phyloP scores from a whole-genome alignment of 2,113 vertebrate species.

The Cephalopterus ornatus region DNA sequence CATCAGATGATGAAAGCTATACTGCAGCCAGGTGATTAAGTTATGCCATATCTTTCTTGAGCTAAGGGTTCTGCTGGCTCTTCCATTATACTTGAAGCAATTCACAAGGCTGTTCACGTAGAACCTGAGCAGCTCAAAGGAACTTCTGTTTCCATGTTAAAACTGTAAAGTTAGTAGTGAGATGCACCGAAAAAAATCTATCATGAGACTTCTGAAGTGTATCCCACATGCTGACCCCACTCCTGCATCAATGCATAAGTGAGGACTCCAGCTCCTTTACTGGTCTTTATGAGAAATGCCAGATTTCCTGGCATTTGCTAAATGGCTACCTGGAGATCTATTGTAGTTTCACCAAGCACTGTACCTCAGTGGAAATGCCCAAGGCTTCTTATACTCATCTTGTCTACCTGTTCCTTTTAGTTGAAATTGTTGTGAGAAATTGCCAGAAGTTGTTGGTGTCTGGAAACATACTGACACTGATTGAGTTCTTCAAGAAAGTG shows the following conservation, averaged over 20 bases:
- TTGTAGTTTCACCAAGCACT: not conserved
- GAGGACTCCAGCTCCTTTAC: not conserved
- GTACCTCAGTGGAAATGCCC: not conserved
- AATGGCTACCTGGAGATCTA: not conserved
- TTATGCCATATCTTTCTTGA: not conserved
- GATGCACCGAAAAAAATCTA: not conserved
- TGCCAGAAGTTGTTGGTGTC: not conserved
- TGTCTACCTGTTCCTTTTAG: not conserved
- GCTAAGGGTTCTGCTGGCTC: not conserved
- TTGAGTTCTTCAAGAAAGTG: not conserved
- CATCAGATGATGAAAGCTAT: not conserved
- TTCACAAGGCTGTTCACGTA: not conserved
- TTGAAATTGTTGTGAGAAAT: not conserved
- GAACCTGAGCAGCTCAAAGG: not conserved
- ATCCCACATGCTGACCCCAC: not conserved
- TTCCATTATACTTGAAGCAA: not conserved
- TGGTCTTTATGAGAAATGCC: not conserved
- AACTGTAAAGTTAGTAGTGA: not conserved
- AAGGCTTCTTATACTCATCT: not conserved
- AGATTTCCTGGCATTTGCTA: not conserved
- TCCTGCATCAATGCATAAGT: not conserved
- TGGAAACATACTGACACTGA: not conserved
- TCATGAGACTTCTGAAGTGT: not conserved
- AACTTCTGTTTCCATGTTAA: not conserved
- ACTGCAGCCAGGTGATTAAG: not conserved